Base-by-base conservation (phyloP, 2,113 vertebrate genomes). In the Haemorhous mexicanus region DNA sequence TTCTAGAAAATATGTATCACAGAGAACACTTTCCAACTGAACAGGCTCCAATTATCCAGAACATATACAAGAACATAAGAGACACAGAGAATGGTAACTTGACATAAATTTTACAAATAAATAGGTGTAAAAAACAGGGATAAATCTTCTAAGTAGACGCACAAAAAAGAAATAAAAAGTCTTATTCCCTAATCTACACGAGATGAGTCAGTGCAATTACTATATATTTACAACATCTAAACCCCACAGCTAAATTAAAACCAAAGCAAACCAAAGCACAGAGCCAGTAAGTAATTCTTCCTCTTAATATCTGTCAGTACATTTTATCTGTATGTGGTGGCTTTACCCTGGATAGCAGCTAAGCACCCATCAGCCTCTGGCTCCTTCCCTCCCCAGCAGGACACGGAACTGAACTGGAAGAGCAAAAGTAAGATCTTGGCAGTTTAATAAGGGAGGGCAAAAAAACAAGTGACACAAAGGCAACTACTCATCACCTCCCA, bases 391-490 rank as follows among this genome's bases (percentile, higher is more conserved):
- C 30, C 13, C 4, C 56, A 78, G 39, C 46, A 72, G 18, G 50
- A 74, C 1, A 78, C 27, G 33, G 33, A 44, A 82, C 19, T 75
- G 33, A 83, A 72, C 0, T 0, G 0, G 15, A 66, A 53, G 8
- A 74, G 32, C 11, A 81, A 79, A 83, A 83, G 43, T 0, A 1
- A 82, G 32, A 66, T 18, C 16, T 8, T 5, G 16, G n/a, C 27
- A 70, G 10, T 37, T 75, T 13, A 85, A 0, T 26, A 83, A 62
- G 10, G 5, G 28, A 74, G 58, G 20, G 30, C 16, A 16, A 55
- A 53, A 80, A 68, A 5, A 1, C 9, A 62, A 68, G 52, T 2
- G 2, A 64, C 13, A 21, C 37, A 58, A 74, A 78, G 28, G 37
- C 70, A 92, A 87, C 21, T 10, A 11, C 49, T 61, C 30, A 39